Base-by-base conservation (phyloP, 1,140 invertebrate genomes). In the Papilio dardanus region DNA sequence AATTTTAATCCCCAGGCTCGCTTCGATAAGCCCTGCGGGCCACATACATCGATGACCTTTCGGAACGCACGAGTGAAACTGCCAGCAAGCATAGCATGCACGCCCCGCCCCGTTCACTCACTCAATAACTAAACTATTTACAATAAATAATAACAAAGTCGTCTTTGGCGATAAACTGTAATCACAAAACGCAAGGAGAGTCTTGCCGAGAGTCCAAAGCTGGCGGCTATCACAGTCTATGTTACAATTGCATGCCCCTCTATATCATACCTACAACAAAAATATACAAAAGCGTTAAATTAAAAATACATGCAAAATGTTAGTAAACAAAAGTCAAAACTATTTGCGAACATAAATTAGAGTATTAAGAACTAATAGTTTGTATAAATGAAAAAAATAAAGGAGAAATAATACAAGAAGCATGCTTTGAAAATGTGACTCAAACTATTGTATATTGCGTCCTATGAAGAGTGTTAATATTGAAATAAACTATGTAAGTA, bases 1-100 rank as follows among this genome's bases (percentile, higher is more conserved):
- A 92, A 76, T 79, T 91, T 90, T 81, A 91, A 75, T 4, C 95
- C 95, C 95, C 96, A 96, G 0, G 95, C 94, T 58, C 89, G 85
- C 81, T 92, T 92, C 76, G 88, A 88, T 77, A 92, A 78, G 28
- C 91, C 91, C 91, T 93, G 88, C 78, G 80, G 79, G 74, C 76
- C 74, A 79, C 76, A 86, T 74, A 89, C 80, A 79, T 58, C 46
- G 76, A 77, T 80, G 71, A 79, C 77, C 69, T 68, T 66, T 40
- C 62, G 66, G 68, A 76, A 24, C 30, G 40, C 77, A 30, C 40
- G 62, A 58, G 21, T 58, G 42, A 75, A 68, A 30, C 50, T 71
- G 71, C 74, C 90, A 88, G 86, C 88, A 76, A 75, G 74, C 78
- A 87, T 90, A 91, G 89, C 91, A 92, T 86, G 90, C 91, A 88